Evolutionary conservation across 2,888 invertebrate species (phyloP), one percentile per base, ranked within the genome.

Genomic region (Minunthozetes semirufus): DNA sequence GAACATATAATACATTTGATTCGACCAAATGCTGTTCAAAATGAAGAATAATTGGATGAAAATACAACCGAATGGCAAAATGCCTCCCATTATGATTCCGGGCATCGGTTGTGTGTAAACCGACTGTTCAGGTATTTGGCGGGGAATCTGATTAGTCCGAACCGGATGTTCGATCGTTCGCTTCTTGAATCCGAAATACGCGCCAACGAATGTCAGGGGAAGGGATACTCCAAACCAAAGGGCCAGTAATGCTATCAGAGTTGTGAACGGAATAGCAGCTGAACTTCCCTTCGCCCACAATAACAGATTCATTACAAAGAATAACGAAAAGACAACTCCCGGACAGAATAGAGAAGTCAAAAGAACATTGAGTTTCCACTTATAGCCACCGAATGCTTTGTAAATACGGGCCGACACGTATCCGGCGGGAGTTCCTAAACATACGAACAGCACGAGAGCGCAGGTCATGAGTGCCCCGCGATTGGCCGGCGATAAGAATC

Each of bases 41-140:
- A 99, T 99, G 84, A 99, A 99, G 87, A 98, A 99, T 33, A 99
- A 88, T 83, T 99, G 98, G 80, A 99, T 98, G 85, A 99, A 99
- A 83, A 96, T 95, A 84, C 94, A 95, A 56, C 94, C 98, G 84
- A 99, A 99, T 0, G 99, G 99, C 80, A 99, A 85, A 71, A 99
- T 95, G 56, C 99, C 98, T 9, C 98, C 98, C 97, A 99, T 98
- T 71, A 98, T 86, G 79, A 95, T 92, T 72, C 96, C 97, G 22
- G 98, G 97, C 75, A 97, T 85, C 0, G 97, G 84, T 76, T 83
- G 93, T 0, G 98, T 98, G 86, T 99, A 99, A 81, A 97, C 87
- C n/a, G 94, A 94, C 85, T 98, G 98, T 81, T 97, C 96, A 0
- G 99, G 99, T 81, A 99, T 97, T 85, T 98, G 94, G 0, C 99